phyloP scores from a whole-genome alignment of 2,113 vertebrate species.

The Hystrix brachyura region DNA sequence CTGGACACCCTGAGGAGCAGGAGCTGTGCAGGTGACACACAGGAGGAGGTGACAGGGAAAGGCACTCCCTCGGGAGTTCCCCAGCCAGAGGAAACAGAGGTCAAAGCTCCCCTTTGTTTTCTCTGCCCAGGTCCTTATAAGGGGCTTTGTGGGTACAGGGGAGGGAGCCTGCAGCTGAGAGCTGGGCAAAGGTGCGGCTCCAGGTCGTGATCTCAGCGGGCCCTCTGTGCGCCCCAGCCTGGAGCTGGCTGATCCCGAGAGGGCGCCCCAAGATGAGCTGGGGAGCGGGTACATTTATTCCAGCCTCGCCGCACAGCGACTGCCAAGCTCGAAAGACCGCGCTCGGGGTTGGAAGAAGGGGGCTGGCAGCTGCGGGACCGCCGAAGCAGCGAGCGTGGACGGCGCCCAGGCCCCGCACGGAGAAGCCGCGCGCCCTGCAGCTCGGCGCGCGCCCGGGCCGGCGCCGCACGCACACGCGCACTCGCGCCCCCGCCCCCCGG shows the following conservation, averaged over 20 bases:
- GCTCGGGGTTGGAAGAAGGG: background rate
- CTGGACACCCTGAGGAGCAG: background rate
- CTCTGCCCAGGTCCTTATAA: background rate
- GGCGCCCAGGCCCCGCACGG: background rate
- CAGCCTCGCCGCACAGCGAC: background rate
- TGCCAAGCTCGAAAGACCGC: background rate
- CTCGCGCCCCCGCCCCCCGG: constrained; percentile 39
- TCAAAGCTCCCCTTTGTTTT: constrained; percentile 28
- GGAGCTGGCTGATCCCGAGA: background rate
- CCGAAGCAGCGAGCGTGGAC: background rate
- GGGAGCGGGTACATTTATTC: background rate
- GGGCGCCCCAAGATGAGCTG: background rate
- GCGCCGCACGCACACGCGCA: constrained; percentile 61
- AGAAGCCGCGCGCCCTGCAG: background rate
- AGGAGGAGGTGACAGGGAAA: background rate
- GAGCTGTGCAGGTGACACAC: constrained; percentile 5
- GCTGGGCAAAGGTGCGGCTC: background rate
- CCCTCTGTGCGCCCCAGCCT: background rate
- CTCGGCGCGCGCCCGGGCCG: constrained; percentile 69
- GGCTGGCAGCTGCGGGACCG: background rate
- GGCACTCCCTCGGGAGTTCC: constrained; percentile 44
- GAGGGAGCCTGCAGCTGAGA: background rate
- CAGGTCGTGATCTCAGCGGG: background rate
- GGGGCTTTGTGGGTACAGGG: background rate
- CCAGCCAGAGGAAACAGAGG: constrained; percentile 23